Percentiles rank a stretch among this genome's conserved stretches.
phyloP scores from a whole-genome alignment of 2,113 vertebrate genomes.

The Todiramphus chloris region DNA sequence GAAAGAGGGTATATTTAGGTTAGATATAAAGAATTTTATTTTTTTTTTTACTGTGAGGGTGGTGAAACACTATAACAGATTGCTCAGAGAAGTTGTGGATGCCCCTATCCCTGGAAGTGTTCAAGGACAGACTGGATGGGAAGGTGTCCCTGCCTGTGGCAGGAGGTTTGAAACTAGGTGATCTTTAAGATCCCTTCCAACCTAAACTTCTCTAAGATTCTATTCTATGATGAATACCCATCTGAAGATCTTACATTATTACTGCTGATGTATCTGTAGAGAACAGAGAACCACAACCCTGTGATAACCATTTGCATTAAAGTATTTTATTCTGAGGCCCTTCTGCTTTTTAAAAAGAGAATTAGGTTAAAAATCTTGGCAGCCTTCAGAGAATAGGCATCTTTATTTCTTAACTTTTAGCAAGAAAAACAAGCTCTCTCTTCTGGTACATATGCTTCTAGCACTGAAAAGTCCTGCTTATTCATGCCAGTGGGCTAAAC shows the following conservation, averaged over 20 bases:
- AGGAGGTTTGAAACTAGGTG: neutral
- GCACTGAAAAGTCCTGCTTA: neutral
- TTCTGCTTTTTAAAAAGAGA: neutral
- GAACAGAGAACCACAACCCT: neutral
- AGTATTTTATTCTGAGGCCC: neutral
- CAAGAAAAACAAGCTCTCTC: neutral
- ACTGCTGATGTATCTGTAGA: neutral
- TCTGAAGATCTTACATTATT: neutral
- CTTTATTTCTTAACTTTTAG: neutral
- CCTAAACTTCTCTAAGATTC: neutral
- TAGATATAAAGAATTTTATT: neutral
- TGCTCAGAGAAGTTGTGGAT: neutral
- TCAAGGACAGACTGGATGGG: neutral
- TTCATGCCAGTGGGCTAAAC: neutral
- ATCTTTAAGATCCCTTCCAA: neutral
- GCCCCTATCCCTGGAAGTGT: neutral
- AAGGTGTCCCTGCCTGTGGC: neutral
- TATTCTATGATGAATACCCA: neutral
- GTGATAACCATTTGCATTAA: neutral
- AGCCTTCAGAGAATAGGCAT: neutral
- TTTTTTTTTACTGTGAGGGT: neutral
- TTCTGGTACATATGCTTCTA: neutral
- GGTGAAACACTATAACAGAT: neutral
- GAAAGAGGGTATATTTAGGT: neutral
- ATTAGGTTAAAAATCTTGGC: conserved; percentile 22